Conservation (phyloP, 2,113 vertebrate genomes). For the Nansenia antarctica region DNA sequence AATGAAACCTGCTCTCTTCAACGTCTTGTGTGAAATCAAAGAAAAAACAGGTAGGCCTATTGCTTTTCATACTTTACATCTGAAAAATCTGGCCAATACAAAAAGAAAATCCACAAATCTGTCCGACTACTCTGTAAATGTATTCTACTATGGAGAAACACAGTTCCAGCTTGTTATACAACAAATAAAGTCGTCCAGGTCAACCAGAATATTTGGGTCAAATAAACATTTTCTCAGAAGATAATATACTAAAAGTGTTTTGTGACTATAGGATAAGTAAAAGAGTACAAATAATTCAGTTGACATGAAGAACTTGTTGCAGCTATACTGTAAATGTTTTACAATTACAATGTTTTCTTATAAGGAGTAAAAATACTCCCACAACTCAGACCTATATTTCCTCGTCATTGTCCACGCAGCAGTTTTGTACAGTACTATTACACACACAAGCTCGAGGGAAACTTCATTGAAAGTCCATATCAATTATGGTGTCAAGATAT, state of each 20-base stretch:
- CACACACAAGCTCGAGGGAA: conserved; percentile 53
- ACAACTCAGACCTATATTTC: conserved; percentile 42
- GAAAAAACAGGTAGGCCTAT: conserved; percentile 93
- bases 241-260: no score
- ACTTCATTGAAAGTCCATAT: conserved; percentile 37
- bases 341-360: conserved; percentile 42
- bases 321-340: not conserved
- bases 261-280: no score
- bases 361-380: conserved; percentile 43
- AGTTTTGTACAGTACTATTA: conserved; percentile 19
- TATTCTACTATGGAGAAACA: no score
- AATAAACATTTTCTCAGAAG: no score
- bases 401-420: conserved; percentile 17
- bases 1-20: conserved; percentile 99
- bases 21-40: conserved; percentile 99
- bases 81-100: not conserved
- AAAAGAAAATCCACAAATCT: no score
- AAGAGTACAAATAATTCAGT: no score
- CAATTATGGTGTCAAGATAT: conserved; percentile 56
- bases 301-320: conserved; percentile 20
- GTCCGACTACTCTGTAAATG: no score
- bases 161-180: not conserved
- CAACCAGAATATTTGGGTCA: no score
- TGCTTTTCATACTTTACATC: not conserved
- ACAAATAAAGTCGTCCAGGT: no score